Evolutionary conservation across 2,797 vertebrate species (phyloP).

Genomic region (Poecilia velifera): DNA sequence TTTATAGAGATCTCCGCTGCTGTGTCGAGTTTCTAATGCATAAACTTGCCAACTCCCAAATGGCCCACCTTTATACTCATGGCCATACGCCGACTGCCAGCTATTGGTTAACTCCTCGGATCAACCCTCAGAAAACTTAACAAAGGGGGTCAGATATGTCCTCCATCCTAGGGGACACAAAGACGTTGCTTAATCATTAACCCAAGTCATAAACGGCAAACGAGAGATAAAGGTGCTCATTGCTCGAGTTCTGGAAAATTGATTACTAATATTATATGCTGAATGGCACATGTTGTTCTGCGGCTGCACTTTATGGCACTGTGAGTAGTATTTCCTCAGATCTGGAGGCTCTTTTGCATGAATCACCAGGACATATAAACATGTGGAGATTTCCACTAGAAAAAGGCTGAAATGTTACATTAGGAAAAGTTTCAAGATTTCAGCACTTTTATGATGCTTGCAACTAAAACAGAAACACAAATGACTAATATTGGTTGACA

Average conservation of each 20-base stretch:
- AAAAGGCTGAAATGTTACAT: background rate
- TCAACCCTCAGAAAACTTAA: constrained; percentile 73
- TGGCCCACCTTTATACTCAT: constrained; percentile 75
- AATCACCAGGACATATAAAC: constrained; percentile 41
- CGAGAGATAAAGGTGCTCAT: constrained; percentile 73
- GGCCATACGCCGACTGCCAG: constrained; percentile 49
- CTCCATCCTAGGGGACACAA: constrained; percentile 78
- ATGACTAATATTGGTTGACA: background rate
- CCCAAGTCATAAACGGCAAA: constrained; percentile 77
- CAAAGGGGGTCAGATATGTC: constrained; percentile 77
- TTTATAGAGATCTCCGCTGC: constrained; percentile 8
- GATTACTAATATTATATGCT: constrained; percentile 80
- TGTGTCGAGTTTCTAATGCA: constrained; percentile 13
- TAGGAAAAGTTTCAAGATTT: constrained; percentile 64
- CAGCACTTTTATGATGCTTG: constrained; percentile 5
- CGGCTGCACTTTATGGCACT: constrained; percentile 63
- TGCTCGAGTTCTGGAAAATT: constrained; percentile 66
- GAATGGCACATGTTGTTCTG: constrained; percentile 72
- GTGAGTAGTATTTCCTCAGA: constrained; percentile 52
- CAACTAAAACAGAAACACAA: constrained; percentile 9
- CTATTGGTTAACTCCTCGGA: constrained; percentile 76
- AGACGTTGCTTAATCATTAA: constrained; percentile 84
- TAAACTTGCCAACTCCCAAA: constrained; percentile 37
- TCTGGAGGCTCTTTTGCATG: constrained; percentile 23
- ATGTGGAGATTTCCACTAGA: constrained; percentile 24